A percentile compares a stretch with the other conserved stretches of the same genome.
phyloP scores from a whole-genome alignment of 2,888 invertebrate genomes.

The Cyrtodaria siliqua region DNA sequence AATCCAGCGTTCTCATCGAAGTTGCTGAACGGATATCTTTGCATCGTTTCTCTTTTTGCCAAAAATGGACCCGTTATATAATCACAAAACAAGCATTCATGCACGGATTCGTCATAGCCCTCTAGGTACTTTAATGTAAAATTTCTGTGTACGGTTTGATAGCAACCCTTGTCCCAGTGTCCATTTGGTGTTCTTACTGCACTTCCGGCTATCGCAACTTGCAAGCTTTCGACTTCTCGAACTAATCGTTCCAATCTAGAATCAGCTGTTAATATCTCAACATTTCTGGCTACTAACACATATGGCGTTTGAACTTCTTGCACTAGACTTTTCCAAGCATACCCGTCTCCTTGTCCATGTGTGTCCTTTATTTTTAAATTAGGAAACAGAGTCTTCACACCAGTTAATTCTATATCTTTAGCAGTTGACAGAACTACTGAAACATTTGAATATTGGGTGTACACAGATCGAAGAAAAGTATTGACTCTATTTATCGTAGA shows the following conservation, averaged over 20 bases:
- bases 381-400: too few relatives aligned
- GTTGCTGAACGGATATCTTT: conserved; percentile 60
- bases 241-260: conserved; percentile 76
- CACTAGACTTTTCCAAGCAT: conserved; percentile 70
- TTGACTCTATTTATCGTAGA: background rate
- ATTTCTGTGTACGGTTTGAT: conserved; percentile 75
- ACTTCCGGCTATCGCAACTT: conserved; percentile 73
- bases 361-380: background rate
- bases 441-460: background rate
- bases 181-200: conserved; percentile 72
- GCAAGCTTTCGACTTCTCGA: conserved; percentile 69
- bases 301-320: conserved; percentile 73
- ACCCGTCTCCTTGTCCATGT: conserved; percentile 50
- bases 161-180: conserved; percentile 79
- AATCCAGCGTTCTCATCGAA: conserved; percentile 59
- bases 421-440: background rate
- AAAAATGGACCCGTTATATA: conserved; percentile 80
- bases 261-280: conserved; percentile 70
- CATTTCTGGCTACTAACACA: conserved; percentile 71
- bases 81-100: conserved; percentile 82
- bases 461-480: background rate
- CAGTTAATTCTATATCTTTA: too few relatives aligned
- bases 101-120: conserved; percentile 78
- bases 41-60: conserved; percentile 63
- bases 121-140: conserved; percentile 73